Base-by-base conservation (phyloP, 1,140 invertebrate genomes). In the Fopius arisanus region DNA sequence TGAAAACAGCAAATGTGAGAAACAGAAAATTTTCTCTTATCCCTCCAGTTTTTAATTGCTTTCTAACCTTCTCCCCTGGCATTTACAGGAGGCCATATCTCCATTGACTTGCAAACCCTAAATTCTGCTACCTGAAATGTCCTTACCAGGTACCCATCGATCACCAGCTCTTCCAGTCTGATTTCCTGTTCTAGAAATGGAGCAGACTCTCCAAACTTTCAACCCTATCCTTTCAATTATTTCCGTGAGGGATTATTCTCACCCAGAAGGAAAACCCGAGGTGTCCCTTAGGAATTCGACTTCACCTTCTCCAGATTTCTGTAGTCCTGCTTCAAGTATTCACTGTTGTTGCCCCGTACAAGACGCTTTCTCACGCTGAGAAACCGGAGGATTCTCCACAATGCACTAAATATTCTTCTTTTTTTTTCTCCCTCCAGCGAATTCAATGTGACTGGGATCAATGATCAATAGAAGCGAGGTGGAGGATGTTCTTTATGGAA, bases 321-420 rank as follows among this genome's bases (percentile, higher is more conserved):
- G 75, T 16, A 75, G 75, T 71, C 82, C 83, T 85, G 79, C 26
- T 84, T 75, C 70, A 68, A 78, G 70, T 78, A 79, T 81, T 83
- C 79, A 77, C 72, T 76, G 67, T 74, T 74, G 72, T 79, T 81
- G 80, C 80, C 80, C 79, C 77, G 80, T 80, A 79, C 79, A 78
- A 80, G 77, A 72, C 76, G 76, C 77, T 79, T 85, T 83, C 81
- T 84, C 82, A 85, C 83, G 83, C 80, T 78, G 75, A 68, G 67
- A 73, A 75, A 73, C 1, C 9, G 2, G 33, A 10, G 9, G 33
- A 37, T 37, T 37, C 9, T 37, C 7, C 33, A 10, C 40, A 65
- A 70, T 76, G 68, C 72, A 37, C 65, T 43, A 54, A 62, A 29
- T 29, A 37, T 12, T 31, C 9, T 41, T 41, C 14, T 37, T 31